Evolutionary conservation across 2,888 invertebrate genomes (phyloP), one percentile per base, ranked within the genome.

Genomic region (Erebia palarica): DNA sequence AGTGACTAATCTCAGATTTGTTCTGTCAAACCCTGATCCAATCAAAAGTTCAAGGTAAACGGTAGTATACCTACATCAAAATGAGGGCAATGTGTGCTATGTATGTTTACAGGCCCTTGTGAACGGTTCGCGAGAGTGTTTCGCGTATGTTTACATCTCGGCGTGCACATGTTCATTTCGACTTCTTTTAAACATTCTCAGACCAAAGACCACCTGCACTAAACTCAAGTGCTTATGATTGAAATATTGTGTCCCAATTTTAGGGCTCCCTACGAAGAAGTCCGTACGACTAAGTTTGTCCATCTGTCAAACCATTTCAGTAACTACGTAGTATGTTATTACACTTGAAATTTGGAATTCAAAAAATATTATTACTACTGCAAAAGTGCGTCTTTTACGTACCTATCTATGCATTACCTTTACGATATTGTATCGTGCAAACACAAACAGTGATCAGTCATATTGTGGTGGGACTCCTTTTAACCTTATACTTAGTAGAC

Each of bases 111-210:
- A 70, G 64, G 65, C 42, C 59, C 69, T 65, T 61, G 66, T 74
- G 16, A 68, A 63, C 68, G 47, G 68, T 57, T 65, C 21, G 59
- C 70, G 59, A 65, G 65, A 55, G 51, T 53, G 68, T 69, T 76
- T 76, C 18, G 74, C 72, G 71, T 73, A 21, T 74, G 75, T 75
- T 75, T 74, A 75, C 66, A 57, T 73, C 69, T 59, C 42, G 49
- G 49, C 21, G 21, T 72, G 65, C 76, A 76, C 72, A 76, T 76
- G 76, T 75, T 73, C 72, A 65, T 72, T 71, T 49, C 11, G 58
- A 66, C 61, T 65, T 72, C 69, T 72, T 65, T 70, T 67, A 75
- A 77, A 76, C 75, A 72, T 75, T 74, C 72, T 70, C 71, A 71
- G 58, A 68, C 53, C 64, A 57, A 66, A 13, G 49, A 47, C 59